These are phyloP conservation scores for Phasia obesa DNA, from an alignment of 2,888 invertebrate genomes.

Conservation along the genomic window DNA sequence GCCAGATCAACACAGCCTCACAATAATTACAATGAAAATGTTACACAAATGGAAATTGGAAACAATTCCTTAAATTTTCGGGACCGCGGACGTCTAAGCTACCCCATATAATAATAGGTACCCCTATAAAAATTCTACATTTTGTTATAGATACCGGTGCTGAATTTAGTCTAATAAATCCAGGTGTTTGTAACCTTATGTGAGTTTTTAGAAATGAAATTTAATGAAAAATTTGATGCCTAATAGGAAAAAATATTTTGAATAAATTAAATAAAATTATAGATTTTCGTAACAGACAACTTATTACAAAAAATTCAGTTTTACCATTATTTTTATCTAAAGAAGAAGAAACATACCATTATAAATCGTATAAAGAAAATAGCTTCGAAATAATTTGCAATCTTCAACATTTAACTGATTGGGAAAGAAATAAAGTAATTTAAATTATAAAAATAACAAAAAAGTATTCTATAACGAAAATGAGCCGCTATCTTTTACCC, in stretches of 20 bases:
- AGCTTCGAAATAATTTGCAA: not conserved
- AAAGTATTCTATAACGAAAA: constrained; percentile 8
- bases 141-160: constrained; percentile 15
- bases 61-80: constrained; percentile 12
- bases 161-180: not conserved
- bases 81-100: not conserved
- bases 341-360: not conserved
- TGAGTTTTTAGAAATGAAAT: constrained; percentile 29
- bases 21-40: not conserved
- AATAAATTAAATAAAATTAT: not conserved
- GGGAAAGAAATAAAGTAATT: not conserved
- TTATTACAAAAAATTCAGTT: not conserved
- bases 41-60: not conserved
- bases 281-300: no score
- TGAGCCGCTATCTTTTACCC: not conserved
- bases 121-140: not conserved
- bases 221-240: constrained; percentile 24
- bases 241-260: constrained; percentile 24
- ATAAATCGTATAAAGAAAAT: not conserved
- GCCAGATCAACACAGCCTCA: not conserved
- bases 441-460: not conserved
- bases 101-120: constrained; percentile 20
- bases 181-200: not conserved
- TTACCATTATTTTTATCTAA: constrained; percentile 9
- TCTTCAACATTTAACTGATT: not conserved